Evolutionary conservation across 2,113 vertebrate species (phyloP).

Genomic region (Pseudorhombus dupliciocellatus): DNA sequence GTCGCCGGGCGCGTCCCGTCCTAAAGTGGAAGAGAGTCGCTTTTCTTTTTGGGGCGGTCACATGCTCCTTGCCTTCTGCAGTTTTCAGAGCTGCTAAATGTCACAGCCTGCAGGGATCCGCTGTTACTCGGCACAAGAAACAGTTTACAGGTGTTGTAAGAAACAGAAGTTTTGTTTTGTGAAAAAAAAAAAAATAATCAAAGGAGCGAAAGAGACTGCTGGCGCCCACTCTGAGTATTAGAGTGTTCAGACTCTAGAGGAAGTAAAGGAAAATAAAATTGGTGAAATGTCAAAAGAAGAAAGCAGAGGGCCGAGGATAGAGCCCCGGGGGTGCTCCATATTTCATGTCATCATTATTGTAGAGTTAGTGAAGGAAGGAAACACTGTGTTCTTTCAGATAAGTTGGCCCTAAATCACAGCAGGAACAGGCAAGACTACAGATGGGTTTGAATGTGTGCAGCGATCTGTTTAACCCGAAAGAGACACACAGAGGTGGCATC

Average conservation of each 20-base stretch:
- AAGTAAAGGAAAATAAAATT: background rate
- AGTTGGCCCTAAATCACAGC: background rate
- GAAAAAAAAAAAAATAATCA: too few species aligned
- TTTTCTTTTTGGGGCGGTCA: slow-evolving; percentile 26
- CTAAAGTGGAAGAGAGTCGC: slow-evolving; percentile 22
- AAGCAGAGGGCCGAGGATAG: background rate
- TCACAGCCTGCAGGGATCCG: slow-evolving; percentile 13
- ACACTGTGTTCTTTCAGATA: background rate
- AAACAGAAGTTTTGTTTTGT: too few species aligned
- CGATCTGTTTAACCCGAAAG: background rate
- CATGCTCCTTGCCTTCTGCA: background rate
- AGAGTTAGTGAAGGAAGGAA: too few species aligned
- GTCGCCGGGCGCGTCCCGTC: background rate
- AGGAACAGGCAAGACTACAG: background rate
- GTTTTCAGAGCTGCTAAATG: slow-evolving; percentile 21
- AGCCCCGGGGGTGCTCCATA: background rate
- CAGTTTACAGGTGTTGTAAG: background rate
- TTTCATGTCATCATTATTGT: background rate
- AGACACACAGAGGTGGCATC: too few species aligned
- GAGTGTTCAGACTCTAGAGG: background rate
- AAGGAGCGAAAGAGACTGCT: too few species aligned
- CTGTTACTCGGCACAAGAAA: background rate
- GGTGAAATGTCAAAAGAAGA: background rate
- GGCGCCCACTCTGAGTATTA: too few species aligned
- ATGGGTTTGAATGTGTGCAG: background rate